A percentile compares a stretch with the other conserved stretches of the same genome.
Conservation (phyloP, 2,797 vertebrate species). For the Chelon labrosus region DNA sequence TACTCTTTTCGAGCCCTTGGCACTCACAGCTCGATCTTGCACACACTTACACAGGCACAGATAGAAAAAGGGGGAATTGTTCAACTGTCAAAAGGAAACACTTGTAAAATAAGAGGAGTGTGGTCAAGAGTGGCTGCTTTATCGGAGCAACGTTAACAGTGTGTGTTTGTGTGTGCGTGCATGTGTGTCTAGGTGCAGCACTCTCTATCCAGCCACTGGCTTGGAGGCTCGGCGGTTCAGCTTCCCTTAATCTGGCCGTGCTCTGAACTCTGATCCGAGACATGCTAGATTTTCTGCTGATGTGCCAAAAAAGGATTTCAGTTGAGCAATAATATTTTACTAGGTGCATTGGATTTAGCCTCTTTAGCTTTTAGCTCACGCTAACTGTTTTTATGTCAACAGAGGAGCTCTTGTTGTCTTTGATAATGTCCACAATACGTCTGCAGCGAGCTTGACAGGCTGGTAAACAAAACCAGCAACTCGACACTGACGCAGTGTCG, state of each 20-base stretch:
- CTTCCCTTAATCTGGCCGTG: slow-evolving; percentile 28
- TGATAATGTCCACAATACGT: too few relatives aligned
- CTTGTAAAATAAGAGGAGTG: slow-evolving; percentile 27
- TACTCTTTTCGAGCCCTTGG: slow-evolving; percentile 39
- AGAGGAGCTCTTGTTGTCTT: not conserved
- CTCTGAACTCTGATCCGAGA: slow-evolving; percentile 4
- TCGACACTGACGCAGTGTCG: too few relatives aligned
- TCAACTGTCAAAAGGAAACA: slow-evolving; percentile 41
- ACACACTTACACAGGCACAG: slow-evolving; percentile 8
- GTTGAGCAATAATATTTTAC: not conserved
- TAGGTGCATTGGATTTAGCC: too few relatives aligned
- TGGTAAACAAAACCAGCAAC: too few relatives aligned
- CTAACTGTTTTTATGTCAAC: not conserved
- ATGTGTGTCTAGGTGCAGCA: not conserved
- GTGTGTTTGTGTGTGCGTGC: not conserved
- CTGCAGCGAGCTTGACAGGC: too few relatives aligned
- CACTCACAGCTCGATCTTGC: slow-evolving; percentile 13
- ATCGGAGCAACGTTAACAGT: not conserved
- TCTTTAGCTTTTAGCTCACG: not conserved
- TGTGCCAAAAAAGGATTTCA: not conserved
- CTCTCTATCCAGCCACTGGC: not conserved
- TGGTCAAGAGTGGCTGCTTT: slow-evolving; percentile 16
- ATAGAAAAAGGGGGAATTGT: slow-evolving; percentile 41
- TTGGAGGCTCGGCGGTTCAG: not conserved
- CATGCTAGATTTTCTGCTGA: slow-evolving; percentile 1